Evolutionary conservation across 2,888 invertebrate genomes (phyloP), one percentile per base, ranked within the genome.

Genomic region (Chelonus formosanus): DNA sequence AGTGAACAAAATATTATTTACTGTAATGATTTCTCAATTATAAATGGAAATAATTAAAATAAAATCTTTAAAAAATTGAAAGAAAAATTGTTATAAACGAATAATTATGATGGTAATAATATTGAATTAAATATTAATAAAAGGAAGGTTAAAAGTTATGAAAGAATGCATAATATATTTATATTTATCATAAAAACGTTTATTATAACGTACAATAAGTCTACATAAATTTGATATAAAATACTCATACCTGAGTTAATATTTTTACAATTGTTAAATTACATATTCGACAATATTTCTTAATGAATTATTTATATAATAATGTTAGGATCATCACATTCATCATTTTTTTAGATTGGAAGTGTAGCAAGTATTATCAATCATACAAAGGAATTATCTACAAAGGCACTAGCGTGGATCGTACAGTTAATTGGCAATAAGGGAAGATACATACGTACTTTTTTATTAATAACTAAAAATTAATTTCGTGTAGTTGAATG

Each of bases 321-420:
- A 40, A 35, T 59, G 1, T 59, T 48, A 35, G 8, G n/a, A 40
- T 40, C 40, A 40, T 40, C 40, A 40, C 6, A 40, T 5, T 40
- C 40, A 40, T 40, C 6, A 40, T 40, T 10, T 4, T 65, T n/a
- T 20, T 20, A 20, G 20, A 20, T 20, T 20, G 20, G 20, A 20
- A 20, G 20, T 20, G 20, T 20, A 20, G 20, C 20, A 48, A 47
- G 20, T 48, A 35, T 20, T 36, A 40, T 60, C 40, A 60, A 7
- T 60, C 52, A 60, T 34, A 52, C 60, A 35, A 35, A 5, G 60
- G 60, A 48, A 65, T 31, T 7, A 54, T 65, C 58, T 64, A 64
- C 52, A 54, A 74, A 82, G 82, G 82, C 82, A 82, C 82, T 82
- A 81, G 74, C 67, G 70, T 76, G 75, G 77, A 77, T 80, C 76